phyloP scores from a whole-genome alignment of 2,113 vertebrate genomes.

The Jaculus jaculus region DNA sequence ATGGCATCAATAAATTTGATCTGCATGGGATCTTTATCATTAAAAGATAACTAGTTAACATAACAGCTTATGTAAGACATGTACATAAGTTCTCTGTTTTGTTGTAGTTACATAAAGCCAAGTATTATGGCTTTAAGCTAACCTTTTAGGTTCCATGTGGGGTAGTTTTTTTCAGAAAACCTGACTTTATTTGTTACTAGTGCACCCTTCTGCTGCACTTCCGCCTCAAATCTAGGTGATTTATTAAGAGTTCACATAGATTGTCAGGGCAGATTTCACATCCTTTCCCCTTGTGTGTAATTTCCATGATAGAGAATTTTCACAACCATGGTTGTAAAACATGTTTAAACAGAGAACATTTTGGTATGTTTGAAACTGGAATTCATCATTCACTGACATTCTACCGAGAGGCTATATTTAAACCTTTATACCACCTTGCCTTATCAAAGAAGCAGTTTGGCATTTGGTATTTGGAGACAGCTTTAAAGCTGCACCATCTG shows the following conservation, averaged over 20 bases:
- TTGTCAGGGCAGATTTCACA: slow-evolving; percentile 40
- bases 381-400: slow-evolving; percentile 65
- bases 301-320: slow-evolving; percentile 66
- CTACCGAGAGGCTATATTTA: slow-evolving; percentile 73
- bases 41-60: not conserved
- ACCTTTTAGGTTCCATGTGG: not conserved
- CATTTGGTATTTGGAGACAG: slow-evolving; percentile 82
- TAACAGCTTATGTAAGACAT: not conserved
- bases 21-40: not conserved
- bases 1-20: not conserved
- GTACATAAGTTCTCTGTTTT: not conserved
- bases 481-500: slow-evolving; percentile 81
- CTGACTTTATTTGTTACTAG: not conserved
- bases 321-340: slow-evolving; percentile 67
- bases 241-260: slow-evolving; percentile 54
- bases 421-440: slow-evolving; percentile 69
- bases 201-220: accelerated
- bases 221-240: slow-evolving; percentile 1
- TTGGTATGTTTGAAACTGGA: slow-evolving; percentile 59
- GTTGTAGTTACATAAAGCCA: not conserved
- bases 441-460: slow-evolving; percentile 77
- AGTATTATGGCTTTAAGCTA: not conserved
- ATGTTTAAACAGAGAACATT: slow-evolving; percentile 73
- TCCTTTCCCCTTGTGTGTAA: slow-evolving; percentile 51
- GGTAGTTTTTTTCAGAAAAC: slow-evolving; percentile 28